Evolutionary conservation across 2,888 invertebrate species (phyloP).

Genomic region (Parnassius glacialis): DNA sequence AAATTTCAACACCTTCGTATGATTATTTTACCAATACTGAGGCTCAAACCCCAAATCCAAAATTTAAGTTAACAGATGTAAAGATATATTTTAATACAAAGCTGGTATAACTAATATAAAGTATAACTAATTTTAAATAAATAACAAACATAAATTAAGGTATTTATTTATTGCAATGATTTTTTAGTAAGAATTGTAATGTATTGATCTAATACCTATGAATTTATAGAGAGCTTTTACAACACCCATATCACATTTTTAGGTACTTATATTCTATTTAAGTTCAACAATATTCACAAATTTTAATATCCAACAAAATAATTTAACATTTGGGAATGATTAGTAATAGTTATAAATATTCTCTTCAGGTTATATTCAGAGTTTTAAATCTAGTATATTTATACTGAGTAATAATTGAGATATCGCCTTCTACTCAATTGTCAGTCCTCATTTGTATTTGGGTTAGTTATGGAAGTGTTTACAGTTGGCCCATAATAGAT

Average conservation of each 20-base stretch:
- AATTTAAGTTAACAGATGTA: too few species aligned
- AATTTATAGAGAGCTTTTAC: constrained; percentile 72
- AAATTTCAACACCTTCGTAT: too few species aligned
- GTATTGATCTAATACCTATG: constrained; percentile 52
- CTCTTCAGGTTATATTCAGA: constrained; percentile 24
- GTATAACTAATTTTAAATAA: constrained; percentile 6
- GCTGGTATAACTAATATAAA: too few species aligned
- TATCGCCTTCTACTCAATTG: constrained; percentile 53
- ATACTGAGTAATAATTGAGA: constrained; percentile 61
- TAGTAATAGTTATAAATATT: constrained; percentile 40
- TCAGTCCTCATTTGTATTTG: constrained; percentile 77
- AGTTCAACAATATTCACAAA: constrained; percentile 71
- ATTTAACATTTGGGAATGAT: constrained; percentile 65
- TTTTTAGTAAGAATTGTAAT: constrained; percentile 43
- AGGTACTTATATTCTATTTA: constrained; percentile 58
- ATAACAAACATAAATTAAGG: constrained; percentile 32
- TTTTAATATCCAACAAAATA: constrained; percentile 57
- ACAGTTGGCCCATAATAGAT: constrained; percentile 95
- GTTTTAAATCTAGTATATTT: constrained; percentile 35
- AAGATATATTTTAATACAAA: too few species aligned
- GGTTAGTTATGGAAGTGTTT: constrained; percentile 57
- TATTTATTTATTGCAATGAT: constrained; percentile 52
- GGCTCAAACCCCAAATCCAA: too few species aligned
- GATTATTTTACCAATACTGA: too few species aligned
- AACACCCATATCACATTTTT: constrained; percentile 79